A percentile compares a stretch with the other conserved stretches of the same genome.
Conservation (phyloP, 2,113 vertebrate genomes). For the Epinephelus cyanopodus region DNA sequence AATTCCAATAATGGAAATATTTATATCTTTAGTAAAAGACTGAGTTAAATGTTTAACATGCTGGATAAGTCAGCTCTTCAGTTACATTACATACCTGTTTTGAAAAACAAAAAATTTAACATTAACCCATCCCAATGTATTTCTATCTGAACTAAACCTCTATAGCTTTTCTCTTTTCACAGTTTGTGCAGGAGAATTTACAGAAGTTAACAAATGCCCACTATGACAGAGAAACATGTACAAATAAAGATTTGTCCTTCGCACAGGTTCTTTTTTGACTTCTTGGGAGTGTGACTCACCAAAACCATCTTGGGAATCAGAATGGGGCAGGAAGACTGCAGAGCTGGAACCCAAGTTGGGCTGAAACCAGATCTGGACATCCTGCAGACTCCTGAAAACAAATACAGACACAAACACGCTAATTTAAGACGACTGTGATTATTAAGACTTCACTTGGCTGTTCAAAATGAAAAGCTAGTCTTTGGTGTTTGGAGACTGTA, state of each 20-base stretch:
- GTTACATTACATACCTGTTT: not conserved
- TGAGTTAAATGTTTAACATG: not conserved
- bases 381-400: slow-evolving; percentile 90
- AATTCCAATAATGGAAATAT: not conserved
- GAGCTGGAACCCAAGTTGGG: slow-evolving; percentile 87
- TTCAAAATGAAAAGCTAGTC: not conserved
- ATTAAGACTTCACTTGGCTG: not conserved
- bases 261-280: not conserved
- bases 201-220: not conserved
- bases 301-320: slow-evolving; percentile 89
- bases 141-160: not conserved
- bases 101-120: not conserved
- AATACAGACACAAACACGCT: not conserved
- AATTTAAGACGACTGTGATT: not conserved
- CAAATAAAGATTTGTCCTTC: not conserved
- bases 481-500: not conserved
- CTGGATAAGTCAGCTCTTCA: too few relatives aligned
- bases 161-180: not conserved
- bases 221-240: not conserved
- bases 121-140: not conserved
- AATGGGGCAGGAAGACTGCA: slow-evolving; percentile 82
- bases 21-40: not conserved
- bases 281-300: slow-evolving; percentile 80
- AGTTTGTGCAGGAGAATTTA: not conserved
- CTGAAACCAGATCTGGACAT: slow-evolving; percentile 98